phyloP scores from a whole-genome alignment of 2,888 invertebrate species.

The Agelastica alni region DNA sequence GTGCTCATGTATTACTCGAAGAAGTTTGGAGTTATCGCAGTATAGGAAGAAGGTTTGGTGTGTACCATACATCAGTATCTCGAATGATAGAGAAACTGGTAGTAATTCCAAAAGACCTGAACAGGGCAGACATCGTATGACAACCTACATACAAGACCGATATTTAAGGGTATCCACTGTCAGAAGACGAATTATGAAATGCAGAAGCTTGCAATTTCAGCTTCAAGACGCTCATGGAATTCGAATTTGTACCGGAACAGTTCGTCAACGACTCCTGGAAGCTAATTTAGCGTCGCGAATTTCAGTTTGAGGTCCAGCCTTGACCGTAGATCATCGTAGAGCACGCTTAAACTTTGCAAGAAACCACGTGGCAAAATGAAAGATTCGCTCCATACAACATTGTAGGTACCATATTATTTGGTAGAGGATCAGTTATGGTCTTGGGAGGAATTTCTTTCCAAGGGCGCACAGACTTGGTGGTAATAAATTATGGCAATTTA shows the following conservation, averaged over 20 bases:
- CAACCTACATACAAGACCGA: not conserved
- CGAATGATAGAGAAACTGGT: not conserved
- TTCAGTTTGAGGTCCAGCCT: not conserved
- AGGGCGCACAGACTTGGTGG: no score
- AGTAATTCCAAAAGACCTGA: not conserved
- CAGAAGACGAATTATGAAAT: no score
- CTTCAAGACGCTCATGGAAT: no score
- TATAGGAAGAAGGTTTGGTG: not conserved
- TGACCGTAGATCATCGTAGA: conserved; percentile 1
- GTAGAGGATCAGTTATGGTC: no score
- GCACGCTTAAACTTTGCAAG: not conserved
- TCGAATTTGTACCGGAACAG: no score
- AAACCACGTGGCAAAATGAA: no score
- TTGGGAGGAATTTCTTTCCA: no score
- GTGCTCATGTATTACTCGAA: conserved; percentile 1
- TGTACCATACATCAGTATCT: not conserved
- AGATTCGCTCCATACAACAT: no score
- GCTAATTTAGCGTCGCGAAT: not conserved
- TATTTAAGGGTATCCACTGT: no score
- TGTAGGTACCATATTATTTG: no score
- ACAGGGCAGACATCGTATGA: not conserved
- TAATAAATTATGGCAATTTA: no score
- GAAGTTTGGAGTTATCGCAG: not conserved
- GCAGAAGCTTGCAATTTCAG: no score
- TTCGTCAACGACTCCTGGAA: not conserved